Evolutionary conservation across 2,113 vertebrate genomes (phyloP).

Genomic region (Capreolus pygargus): DNA sequence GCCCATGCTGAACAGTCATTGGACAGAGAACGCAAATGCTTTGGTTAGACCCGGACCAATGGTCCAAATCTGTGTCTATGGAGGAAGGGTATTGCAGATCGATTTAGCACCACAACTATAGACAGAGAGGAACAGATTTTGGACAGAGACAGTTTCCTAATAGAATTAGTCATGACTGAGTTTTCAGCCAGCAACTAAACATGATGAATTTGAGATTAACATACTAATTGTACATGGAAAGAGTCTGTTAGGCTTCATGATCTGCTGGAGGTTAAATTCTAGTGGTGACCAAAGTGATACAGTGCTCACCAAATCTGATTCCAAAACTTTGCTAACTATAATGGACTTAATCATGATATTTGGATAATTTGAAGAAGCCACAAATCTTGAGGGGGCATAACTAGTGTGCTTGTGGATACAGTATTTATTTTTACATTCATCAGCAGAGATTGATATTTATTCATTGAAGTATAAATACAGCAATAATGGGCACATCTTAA

Average conservation of each 20-base stretch:
- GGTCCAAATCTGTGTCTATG: too few species aligned
- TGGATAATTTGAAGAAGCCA: not conserved
- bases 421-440: not conserved
- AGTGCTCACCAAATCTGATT: not conserved
- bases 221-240: not conserved
- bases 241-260: not conserved
- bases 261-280: not conserved
- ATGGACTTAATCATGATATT: not conserved
- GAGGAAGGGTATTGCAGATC: not conserved
- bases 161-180: not conserved
- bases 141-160: not conserved
- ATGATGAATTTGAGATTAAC: not conserved
- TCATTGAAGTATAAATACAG: not conserved
- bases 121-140: not conserved
- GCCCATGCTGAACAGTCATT: not conserved
- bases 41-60: not conserved
- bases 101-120: not conserved
- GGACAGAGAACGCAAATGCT: not conserved
- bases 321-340: not conserved
- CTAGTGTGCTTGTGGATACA: not conserved
- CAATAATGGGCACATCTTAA: not conserved
- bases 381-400: not conserved
- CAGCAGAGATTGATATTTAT: not conserved
- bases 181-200: not conserved
- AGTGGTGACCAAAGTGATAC: not conserved